Evolutionary conservation across 1,140 invertebrate species (phyloP), one percentile per base, ranked within the genome.

Genomic region (Drosophila sp.): DNA sequence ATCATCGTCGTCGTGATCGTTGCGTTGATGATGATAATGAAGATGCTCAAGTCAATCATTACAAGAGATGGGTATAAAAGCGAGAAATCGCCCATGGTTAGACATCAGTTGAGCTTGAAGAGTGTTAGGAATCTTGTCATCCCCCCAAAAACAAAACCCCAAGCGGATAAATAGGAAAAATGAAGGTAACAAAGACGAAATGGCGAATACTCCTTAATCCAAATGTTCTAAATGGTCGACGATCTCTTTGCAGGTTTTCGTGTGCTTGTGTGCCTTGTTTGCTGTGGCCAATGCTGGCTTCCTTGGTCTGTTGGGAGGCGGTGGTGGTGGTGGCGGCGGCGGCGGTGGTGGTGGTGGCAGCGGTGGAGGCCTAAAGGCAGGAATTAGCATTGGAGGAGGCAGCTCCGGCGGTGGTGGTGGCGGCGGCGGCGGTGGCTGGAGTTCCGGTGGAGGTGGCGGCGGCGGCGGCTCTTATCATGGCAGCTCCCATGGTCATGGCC

Each of bases 201-300:
- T 23, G 29, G 11, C n/a, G 11, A 29, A 27, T 54, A 4, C 35
- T 50, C 23, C 44, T 50, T 10, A 27, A 63, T 44, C 23, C 41
- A 65, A 38, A 65, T 54, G 47, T 3, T 29, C 17, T 50, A n/a
- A 60, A 10, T 23, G 1, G 7, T 11, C 10, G 29, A 44, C 8
- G 1, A 29, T 54, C 30, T 30, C 44, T 38, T 58, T 33, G 0
- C 50, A 90, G 89, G 77, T 90, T 66, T 90, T 90, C 63, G 83
- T 90, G 35, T 90, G 83, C 61, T 56, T 90, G 72, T 87, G 78
- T 79, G 87, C 87, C 50, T 74, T 90, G 11, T 79, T 90, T 40
- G 87, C 89, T 62, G 82, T 85, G 70, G 83, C 89, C 29, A 90
- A 90, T 55, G 89, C 87, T 17, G 89, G 89, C 25, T 79, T 87